Base-by-base conservation (phyloP, 2,113 vertebrate genomes). In the Nibea albiflora region DNA sequence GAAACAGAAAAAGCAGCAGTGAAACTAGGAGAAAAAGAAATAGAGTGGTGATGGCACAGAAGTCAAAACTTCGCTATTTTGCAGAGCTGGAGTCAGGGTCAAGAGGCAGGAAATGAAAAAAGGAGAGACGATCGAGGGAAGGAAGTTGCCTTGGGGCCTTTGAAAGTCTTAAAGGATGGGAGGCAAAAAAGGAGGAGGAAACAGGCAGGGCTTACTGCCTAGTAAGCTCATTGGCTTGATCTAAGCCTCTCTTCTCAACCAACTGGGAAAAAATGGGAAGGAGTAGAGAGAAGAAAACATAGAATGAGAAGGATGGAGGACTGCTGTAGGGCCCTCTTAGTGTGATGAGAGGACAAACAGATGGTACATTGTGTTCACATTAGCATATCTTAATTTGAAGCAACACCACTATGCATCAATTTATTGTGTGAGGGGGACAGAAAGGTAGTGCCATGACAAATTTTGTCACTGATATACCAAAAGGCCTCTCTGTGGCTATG, bases 301-400 rank as follows among this genome's bases (percentile, higher is more conserved):
- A 11, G 12, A 58, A 35, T 57, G 60, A 73, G 72, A 57, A 17
- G 63, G 78, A 78, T 73, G 69, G 77, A 82, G 78, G 64, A 78
- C 63, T 82, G 69, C 86, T 86, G 62, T 74, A 56, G 76, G 83
- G 76, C 50, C 49, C 76, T 81, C 83, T 88, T 47, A 60, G 82
- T 76, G 65, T 76, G 80, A 91, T 80, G 66, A 77, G 77, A 78
- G 76, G 60, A 87, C 85, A 86, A 88, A 79, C 91, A 89, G 88
- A 91, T 92, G 92, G 90, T 80, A 60, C 80, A 84, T 84, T 89
- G 89, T 89, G 86, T 90, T 91, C 69, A 79, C 62, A 89, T 90
- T 87, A 86, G 72, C 89, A 88, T 86, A 73, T 81, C 74, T 61
- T 82, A 81, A 88, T 90, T 73, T 89, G 78, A 87, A 73, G 73